Base-by-base conservation (phyloP, 2,888 invertebrate species). In the Heliconius ethilla region DNA sequence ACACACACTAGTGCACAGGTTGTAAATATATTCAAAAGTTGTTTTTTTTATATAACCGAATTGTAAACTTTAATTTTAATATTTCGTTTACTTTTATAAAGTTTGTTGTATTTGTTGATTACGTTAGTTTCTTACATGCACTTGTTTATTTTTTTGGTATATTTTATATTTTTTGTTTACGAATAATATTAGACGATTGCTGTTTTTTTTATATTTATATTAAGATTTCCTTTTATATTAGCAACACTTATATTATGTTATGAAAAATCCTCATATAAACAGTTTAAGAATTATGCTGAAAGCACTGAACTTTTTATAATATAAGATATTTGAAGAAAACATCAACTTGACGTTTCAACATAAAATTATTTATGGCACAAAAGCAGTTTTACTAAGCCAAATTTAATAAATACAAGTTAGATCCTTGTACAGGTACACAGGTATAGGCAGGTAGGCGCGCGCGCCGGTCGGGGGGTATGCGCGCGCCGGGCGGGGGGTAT, bases 391-490 rank as follows among this genome's bases (percentile, higher is more conserved):
- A 67, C 67, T n/a, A 40, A 67, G 25, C n/a, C 40, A 67, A 40
- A 67, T 67, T 67, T 40, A 37, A 33, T 37, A 33, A 33, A 37
- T 33, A 67, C 29, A 67, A 67, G 65, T 29, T 33, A 69, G 33
- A 45, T 15, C 40, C 22, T 13, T 45, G 40, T 25, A 40, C 25
- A 45, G 40, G 69, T 45, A 87, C 88, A 86, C 89, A 86, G 88
- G 51, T 51, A 51, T 89, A 86, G 88, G 87, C 89, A 86, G 88
- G 51, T 51, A 51, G 89, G 86, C 88, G 87, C 83, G 92, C 91
- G 55, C 55, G 55, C 67, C 37, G 66, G 55, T 27, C n/a, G 88
- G 87, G 84, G 92, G 92, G 93, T 92, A 92, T 89, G 90, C 89
- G 86, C 85, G 82, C 82, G 81, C 83, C 82, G 82, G 81, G 84